These are phyloP conservation scores for Trogon melanurus DNA, from an alignment of 2,113 vertebrate genomes.

Conservation along the genomic window DNA sequence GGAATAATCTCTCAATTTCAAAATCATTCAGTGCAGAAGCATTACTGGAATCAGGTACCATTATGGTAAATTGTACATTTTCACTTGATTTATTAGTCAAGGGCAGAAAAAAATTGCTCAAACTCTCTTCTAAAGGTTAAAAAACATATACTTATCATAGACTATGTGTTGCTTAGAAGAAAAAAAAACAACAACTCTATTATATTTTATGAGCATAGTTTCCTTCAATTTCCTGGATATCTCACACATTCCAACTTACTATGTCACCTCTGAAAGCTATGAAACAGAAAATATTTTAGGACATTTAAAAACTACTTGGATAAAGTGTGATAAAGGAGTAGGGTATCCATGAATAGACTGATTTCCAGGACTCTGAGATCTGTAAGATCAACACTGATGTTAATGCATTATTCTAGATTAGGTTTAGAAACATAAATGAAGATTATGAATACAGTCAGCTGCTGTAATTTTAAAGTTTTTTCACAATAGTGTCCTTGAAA, in stretches of 20 bases:
- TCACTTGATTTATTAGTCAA: slow-evolving; percentile 22
- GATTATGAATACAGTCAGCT: neutral
- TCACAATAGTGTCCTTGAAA: neutral
- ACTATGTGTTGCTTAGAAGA: neutral
- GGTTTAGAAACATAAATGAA: neutral
- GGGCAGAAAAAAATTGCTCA: neutral
- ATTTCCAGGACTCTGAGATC: neutral
- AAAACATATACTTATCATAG: neutral
- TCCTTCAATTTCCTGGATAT: slow-evolving; percentile 8
- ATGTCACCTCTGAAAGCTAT: neutral
- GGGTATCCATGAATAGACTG: neutral
- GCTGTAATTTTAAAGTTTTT: neutral
- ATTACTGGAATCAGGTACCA: neutral
- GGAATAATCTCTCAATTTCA: neutral
- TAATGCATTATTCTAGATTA: neutral
- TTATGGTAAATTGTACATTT: slow-evolving; percentile 6
- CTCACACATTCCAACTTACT: neutral
- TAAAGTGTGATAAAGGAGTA: slow-evolving; percentile 1
- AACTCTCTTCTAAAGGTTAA: slow-evolving; percentile 33
- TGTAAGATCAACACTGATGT: neutral
- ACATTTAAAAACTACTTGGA: neutral
- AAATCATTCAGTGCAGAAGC: neutral
- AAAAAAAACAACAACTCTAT: rapidly evolving
- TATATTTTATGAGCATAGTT: slow-evolving; percentile 2
- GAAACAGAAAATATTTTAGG: neutral